Percentiles rank a stretch among this genome's conserved stretches.
These are phyloP conservation scores for Himalopsyche japonica DNA, from an alignment of 2,888 invertebrate species.

Conservation along the genomic window DNA sequence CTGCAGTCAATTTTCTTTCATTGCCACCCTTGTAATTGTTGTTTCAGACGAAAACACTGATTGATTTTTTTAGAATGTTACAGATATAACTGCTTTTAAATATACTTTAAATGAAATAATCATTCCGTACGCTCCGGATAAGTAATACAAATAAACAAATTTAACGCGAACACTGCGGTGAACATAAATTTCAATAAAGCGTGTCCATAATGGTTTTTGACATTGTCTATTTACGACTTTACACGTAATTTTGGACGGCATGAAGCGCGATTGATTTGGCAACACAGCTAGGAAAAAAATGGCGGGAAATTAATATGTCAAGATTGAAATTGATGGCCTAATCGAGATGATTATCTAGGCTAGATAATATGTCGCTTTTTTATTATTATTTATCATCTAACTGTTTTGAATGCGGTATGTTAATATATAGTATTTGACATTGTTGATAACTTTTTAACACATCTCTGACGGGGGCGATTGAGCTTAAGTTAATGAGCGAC, in stretches of 20 bases:
- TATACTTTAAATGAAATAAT: too few species aligned
- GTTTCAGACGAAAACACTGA: too few species aligned
- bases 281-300: not conserved
- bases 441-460: too few species aligned
- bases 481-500: too few species aligned
- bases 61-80: too few species aligned
- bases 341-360: not conserved
- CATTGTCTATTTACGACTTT: slow-evolving; percentile 21
- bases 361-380: not conserved
- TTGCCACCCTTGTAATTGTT: too few species aligned
- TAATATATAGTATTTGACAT: too few species aligned
- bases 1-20: too few species aligned
- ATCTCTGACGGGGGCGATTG: too few species aligned
- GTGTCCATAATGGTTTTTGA: slow-evolving; percentile 23
- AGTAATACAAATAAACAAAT: not conserved
- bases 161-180: not conserved
- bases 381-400: too few species aligned
- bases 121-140: not conserved
- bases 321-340: not conserved
- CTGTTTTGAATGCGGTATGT: too few species aligned
- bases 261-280: slow-evolving; percentile 7
- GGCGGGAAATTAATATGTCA: not conserved
- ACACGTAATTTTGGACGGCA: slow-evolving; percentile 2
- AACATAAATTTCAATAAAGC: slow-evolving; percentile 31
- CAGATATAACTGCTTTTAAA: too few species aligned